Conservation (phyloP, 2,113 vertebrate genomes). For the Oryzias javanicus region DNA sequence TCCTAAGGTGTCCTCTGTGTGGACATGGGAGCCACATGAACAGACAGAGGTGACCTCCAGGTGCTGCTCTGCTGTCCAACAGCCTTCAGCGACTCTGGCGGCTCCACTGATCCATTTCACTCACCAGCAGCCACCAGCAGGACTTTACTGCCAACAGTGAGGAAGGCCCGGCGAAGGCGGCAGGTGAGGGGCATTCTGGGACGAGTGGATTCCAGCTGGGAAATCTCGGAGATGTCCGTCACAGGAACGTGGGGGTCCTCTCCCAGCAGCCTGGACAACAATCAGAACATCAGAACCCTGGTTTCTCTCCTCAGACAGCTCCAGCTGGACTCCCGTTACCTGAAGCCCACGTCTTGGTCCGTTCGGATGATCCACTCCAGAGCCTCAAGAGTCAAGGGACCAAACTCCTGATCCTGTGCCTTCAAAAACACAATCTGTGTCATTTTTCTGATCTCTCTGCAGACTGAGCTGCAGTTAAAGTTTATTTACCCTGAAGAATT, state of each 20-base stretch:
- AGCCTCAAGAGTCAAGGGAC: slow-evolving; percentile 73
- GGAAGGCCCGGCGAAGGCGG: slow-evolving; percentile 90
- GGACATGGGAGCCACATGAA: no score
- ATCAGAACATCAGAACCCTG: not conserved
- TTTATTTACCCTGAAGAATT: no score
- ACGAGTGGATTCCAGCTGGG: slow-evolving; percentile 90
- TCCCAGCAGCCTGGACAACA: slow-evolving; percentile 83
- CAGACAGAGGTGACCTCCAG: no score
- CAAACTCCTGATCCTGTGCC: slow-evolving; percentile 81
- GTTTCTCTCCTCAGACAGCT: not conserved
- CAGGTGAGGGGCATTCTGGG: slow-evolving; percentile 95
- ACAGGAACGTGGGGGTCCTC: slow-evolving; percentile 72
- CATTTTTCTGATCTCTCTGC: no score
- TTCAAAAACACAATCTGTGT: slow-evolving; percentile 19
- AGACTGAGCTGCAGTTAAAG: no score
- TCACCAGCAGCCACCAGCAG: slow-evolving; percentile 84
- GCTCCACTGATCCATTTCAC: not conserved
- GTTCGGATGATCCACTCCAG: slow-evolving; percentile 89
- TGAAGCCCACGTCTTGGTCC: slow-evolving; percentile 91
- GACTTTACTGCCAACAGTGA: slow-evolving; percentile 88
- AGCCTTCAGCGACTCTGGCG: no score
- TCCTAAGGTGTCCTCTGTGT: no score
- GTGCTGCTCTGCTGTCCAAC: no score
- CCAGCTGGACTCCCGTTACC: slow-evolving; percentile 65
- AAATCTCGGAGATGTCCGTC: slow-evolving; percentile 80